Conservation (phyloP, 2,888 invertebrate genomes). For the Pediacus dermestoides region DNA sequence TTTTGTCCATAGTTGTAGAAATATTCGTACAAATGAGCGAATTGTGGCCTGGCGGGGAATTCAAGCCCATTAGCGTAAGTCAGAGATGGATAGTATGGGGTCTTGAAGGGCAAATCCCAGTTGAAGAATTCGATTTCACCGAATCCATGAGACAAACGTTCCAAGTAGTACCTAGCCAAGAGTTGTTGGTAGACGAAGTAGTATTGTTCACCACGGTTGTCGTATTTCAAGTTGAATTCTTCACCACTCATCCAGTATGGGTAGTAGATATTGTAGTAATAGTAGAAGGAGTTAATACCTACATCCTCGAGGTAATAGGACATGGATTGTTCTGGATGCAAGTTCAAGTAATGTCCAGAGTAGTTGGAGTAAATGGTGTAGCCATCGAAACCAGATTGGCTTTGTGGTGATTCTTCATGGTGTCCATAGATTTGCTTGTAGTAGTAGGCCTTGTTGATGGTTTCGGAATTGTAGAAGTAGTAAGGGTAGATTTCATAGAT, state of each 20-base stretch:
- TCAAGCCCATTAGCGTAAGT: slow-evolving; percentile 62
- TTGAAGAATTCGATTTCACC: slow-evolving; percentile 60
- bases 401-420: slow-evolving; percentile 22
- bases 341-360: slow-evolving; percentile 54
- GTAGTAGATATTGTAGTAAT: slow-evolving; percentile 58
- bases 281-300: slow-evolving; percentile 63
- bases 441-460: slow-evolving; percentile 62
- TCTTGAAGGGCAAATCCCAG: slow-evolving; percentile 51
- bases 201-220: slow-evolving; percentile 62
- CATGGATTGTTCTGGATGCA: slow-evolving; percentile 55
- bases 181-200: slow-evolving; percentile 66
- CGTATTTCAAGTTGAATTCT: slow-evolving; percentile 48
- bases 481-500: slow-evolving; percentile 70
- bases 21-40: slow-evolving; percentile 52
- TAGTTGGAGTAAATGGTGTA: slow-evolving; percentile 62
- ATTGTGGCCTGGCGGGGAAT: slow-evolving; percentile 59
- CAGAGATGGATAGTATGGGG: slow-evolving; percentile 63
- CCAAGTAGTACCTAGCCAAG: slow-evolving; percentile 68
- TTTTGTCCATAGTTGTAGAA: slow-evolving; percentile 41
- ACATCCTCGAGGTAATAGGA: slow-evolving; percentile 72
- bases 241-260: slow-evolving; percentile 62
- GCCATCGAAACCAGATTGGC: slow-evolving; percentile 38
- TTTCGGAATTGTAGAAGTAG: slow-evolving; percentile 63
- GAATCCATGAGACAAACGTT: slow-evolving; percentile 66
- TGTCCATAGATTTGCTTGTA: slow-evolving; percentile 56